Conservation (phyloP, 2,888 invertebrate species). For the Ophion ventricosus region DNA sequence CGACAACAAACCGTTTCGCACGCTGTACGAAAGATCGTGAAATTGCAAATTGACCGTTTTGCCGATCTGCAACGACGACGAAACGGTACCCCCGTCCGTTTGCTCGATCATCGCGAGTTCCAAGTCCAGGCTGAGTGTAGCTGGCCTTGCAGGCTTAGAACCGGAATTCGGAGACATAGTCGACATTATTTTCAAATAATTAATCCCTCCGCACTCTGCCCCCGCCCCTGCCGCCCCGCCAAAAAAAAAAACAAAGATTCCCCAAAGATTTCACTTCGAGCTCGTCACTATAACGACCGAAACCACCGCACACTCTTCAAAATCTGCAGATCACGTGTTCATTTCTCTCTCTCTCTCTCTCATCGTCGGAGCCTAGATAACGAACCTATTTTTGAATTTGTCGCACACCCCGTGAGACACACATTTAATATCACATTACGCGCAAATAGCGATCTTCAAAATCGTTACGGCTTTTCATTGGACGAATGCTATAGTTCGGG, state of each 20-base stretch:
- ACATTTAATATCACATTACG: not conserved
- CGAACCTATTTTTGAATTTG: not conserved
- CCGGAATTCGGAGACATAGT: constrained; percentile 14
- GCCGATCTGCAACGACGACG: not conserved
- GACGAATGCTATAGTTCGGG: not conserved
- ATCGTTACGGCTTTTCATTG: not conserved
- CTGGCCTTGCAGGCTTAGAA: not conserved
- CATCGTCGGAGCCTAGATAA: not conserved
- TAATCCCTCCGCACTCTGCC: not conserved
- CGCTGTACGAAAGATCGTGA: constrained; percentile 87
- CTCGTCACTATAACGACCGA: not conserved
- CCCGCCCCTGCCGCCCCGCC: no score
- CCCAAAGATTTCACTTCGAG: not conserved
- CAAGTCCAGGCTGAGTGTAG: constrained; percentile 36
- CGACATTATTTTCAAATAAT: constrained; percentile 21
- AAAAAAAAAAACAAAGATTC: not conserved
- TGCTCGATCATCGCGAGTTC: constrained; percentile 21
- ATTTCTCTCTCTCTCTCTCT: not conserved
- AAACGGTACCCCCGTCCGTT: not conserved
- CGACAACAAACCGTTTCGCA: constrained; percentile 85
- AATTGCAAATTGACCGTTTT: constrained; percentile 86
- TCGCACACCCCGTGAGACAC: not conserved
- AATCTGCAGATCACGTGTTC: not conserved
- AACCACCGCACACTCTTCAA: not conserved
- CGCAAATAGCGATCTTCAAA: not conserved